Conservation (phyloP, 2,113 vertebrate species). For the Dasyprocta punctata region DNA sequence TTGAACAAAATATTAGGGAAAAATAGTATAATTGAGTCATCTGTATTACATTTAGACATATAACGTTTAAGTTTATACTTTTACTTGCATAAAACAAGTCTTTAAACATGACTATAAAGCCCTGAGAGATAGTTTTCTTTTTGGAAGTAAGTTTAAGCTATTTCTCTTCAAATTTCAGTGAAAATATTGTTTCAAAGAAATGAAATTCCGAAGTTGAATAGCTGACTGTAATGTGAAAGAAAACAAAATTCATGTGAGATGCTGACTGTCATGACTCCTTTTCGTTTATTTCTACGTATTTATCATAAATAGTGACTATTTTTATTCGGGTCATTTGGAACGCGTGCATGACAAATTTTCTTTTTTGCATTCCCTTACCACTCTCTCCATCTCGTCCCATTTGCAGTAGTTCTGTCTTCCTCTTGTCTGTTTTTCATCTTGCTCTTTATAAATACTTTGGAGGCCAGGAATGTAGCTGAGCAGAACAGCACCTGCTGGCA, state of each 20-base stretch:
- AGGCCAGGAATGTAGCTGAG: too few species aligned
- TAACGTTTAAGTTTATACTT: background rate
- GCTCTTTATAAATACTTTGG: background rate
- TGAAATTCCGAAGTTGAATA: background rate
- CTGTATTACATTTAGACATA: background rate
- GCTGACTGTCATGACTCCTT: background rate
- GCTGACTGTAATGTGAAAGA: background rate
- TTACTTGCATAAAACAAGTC: background rate
- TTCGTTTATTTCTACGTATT: background rate
- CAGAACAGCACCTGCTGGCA: too few species aligned
- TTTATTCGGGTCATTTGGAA: background rate
- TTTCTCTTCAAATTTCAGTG: background rate
- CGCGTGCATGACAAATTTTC: too few species aligned
- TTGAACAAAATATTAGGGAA: background rate
- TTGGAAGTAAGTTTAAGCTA: background rate
- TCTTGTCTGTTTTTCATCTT: background rate
- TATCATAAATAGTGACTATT: background rate
- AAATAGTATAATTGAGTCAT: background rate
- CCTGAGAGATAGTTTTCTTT: background rate
- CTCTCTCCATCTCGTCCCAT: background rate
- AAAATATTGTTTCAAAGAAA: background rate
- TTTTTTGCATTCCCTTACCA: background rate
- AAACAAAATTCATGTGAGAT: background rate
- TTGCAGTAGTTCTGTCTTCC: background rate
- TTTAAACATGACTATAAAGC: background rate